Conservation (phyloP, 2,113 vertebrate species). For the Engraulis encrasicolus region DNA sequence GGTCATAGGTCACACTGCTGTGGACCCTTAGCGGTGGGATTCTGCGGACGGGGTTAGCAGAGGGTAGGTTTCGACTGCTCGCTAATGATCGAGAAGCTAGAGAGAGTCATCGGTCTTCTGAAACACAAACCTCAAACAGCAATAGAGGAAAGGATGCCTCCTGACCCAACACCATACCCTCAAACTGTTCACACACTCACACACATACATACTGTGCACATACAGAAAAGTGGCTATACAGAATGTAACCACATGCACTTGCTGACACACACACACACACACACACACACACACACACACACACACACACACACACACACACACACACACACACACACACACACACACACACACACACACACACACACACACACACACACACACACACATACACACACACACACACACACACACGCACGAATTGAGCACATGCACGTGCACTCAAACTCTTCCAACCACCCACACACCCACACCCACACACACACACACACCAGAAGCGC, state of each 20-base stretch:
- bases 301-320: too few relatives aligned
- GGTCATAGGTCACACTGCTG: not conserved
- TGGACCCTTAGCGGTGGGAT: not conserved
- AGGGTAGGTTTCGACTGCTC: not conserved
- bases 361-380: constrained; percentile 12
- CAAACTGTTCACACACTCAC: constrained; percentile 21
- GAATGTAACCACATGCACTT: too few relatives aligned
- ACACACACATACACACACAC: too few relatives aligned
- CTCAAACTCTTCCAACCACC: too few relatives aligned
- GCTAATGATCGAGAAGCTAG: not conserved
- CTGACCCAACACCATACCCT: not conserved
- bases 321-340: constrained; percentile 21
- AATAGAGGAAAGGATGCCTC: too few relatives aligned
- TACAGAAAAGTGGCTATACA: too few relatives aligned
- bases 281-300: too few relatives aligned
- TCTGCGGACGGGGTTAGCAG: not conserved
- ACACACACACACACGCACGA: too few relatives aligned
- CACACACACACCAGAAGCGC: not conserved
- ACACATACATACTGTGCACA: too few relatives aligned
- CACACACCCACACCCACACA: constrained; percentile 24
- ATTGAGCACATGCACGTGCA: too few relatives aligned
- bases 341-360: constrained; percentile 13
- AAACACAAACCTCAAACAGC: too few relatives aligned
- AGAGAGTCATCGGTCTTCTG: not conserved
- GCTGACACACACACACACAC: too few relatives aligned